These are phyloP conservation scores for Amphipyra berbera DNA, from an alignment of 2,888 invertebrate genomes.

Conservation along the genomic window DNA sequence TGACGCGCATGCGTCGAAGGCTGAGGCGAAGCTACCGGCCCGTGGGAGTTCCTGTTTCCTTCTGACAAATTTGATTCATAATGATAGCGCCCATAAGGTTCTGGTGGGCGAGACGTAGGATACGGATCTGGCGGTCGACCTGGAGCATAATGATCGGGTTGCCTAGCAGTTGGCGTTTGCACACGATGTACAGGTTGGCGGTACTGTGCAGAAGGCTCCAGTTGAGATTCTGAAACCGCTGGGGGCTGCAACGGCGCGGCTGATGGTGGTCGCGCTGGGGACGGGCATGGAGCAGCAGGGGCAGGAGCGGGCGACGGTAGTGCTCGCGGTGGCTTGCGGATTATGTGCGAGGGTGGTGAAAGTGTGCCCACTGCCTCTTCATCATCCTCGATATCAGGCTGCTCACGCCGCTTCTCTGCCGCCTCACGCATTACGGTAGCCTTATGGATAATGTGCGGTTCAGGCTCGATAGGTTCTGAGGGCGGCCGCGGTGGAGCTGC, in stretches of 20 bases:
- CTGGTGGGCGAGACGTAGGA: slow-evolving; percentile 80
- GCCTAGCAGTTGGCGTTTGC: slow-evolving; percentile 78
- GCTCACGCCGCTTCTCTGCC: slow-evolving; percentile 84
- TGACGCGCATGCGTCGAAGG: slow-evolving; percentile 78
- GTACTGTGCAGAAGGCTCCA: slow-evolving; percentile 72
- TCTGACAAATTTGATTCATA: slow-evolving; percentile 77
- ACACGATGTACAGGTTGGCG: slow-evolving; percentile 75
- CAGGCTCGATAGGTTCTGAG: slow-evolving; percentile 86
- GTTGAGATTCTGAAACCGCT: slow-evolving; percentile 70
- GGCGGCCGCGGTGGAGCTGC: slow-evolving; percentile 84
- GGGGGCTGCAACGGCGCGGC: slow-evolving; percentile 69
- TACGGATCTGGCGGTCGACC: slow-evolving; percentile 83
- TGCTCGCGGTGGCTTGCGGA: slow-evolving; percentile 80
- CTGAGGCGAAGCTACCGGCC: slow-evolving; percentile 77
- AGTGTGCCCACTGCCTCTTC: slow-evolving; percentile 79
- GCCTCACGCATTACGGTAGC: slow-evolving; percentile 89
- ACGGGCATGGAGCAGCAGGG: slow-evolving; percentile 76
- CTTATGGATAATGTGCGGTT: slow-evolving; percentile 88
- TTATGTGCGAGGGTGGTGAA: slow-evolving; percentile 87
- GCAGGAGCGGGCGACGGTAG: slow-evolving; percentile 82
- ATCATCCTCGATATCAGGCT: slow-evolving; percentile 84
- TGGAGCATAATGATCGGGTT: slow-evolving; percentile 78
- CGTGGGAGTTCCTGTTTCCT: slow-evolving; percentile 73
- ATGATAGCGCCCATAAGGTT: slow-evolving; percentile 78
- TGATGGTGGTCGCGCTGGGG: slow-evolving; percentile 81